A percentile compares a stretch with the other conserved stretches of the same genome.
Evolutionary conservation across 2,888 invertebrate species (phyloP).

Genomic region (Clusia tigrina): DNA sequence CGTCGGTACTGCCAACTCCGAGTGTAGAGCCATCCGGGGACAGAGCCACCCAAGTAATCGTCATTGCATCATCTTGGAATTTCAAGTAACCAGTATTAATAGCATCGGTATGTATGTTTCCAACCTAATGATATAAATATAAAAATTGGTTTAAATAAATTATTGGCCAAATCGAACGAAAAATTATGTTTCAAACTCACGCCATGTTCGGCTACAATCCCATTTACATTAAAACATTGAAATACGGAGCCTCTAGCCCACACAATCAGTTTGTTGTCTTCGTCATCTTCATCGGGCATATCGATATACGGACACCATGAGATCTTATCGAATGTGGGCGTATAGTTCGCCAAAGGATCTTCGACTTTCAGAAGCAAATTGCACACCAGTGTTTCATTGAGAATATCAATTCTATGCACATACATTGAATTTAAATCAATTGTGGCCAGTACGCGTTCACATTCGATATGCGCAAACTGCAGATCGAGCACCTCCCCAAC

Average conservation of each 20-base stretch:
- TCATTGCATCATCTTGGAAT: conserved; percentile 67
- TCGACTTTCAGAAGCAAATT: conserved; percentile 65
- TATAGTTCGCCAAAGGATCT: conserved; percentile 59
- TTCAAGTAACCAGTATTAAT: conserved; percentile 60
- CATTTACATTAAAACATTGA: conserved; percentile 61
- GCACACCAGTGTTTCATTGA: conserved; percentile 69
- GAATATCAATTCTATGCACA: conserved; percentile 78
- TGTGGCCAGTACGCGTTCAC: conserved; percentile 82
- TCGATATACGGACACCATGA: conserved; percentile 89
- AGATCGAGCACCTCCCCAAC: conserved; percentile 89
- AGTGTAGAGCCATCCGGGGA: conserved; percentile 95
- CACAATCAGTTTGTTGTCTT: conserved; percentile 79
- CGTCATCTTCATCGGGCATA: conserved; percentile 66
- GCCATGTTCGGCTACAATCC: conserved; percentile 56
- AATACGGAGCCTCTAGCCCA: conserved; percentile 77
- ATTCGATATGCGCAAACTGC: conserved; percentile 84
- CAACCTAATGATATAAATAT: conserved; percentile 43
- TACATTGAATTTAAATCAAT: conserved; percentile 88
- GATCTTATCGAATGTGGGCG: conserved; percentile 72
- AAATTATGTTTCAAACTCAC: conserved; percentile 43
- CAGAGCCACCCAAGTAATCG: conserved; percentile 85
- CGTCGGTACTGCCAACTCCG: conserved; percentile 88
- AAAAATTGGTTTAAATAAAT: not conserved
- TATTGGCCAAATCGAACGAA: not conserved
- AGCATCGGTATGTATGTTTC: conserved; percentile 49